Conservation (phyloP, 2,113 vertebrate species). For the Brevimyrus niger region DNA sequence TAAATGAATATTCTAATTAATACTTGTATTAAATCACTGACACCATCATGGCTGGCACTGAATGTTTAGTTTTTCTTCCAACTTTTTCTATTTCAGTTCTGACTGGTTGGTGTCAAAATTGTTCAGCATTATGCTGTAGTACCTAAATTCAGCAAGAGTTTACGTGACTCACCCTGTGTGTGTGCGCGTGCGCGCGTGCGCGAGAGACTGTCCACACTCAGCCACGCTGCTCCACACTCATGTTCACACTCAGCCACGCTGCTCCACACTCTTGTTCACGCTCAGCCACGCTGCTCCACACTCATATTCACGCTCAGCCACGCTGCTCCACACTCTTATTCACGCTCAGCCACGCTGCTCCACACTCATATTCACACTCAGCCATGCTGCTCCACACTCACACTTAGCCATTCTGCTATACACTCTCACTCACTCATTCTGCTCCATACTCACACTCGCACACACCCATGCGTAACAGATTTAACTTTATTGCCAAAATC, state of each 20-base stretch:
- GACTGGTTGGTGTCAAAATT: neutral
- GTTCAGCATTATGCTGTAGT: neutral
- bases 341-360: neutral
- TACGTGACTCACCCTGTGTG: neutral
- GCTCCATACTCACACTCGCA: neutral
- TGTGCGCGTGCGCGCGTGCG: neutral
- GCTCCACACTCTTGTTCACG: neutral
- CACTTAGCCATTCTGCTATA: neutral
- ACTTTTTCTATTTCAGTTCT: neutral
- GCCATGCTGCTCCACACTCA: neutral
- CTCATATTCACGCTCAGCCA: rapidly evolving
- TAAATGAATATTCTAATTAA: neutral
- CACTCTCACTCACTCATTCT: neutral
- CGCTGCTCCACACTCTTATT: neutral
- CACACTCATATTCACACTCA: neutral
- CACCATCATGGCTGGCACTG: neutral
- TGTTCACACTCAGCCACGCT: neutral
- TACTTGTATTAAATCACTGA: neutral
- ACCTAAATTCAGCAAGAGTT: neutral
- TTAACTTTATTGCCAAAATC: neutral
- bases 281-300: neutral
- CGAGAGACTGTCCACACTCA: too few relatives aligned
- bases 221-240: neutral
- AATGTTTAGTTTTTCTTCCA: neutral
- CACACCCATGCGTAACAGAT: neutral